Conservation (phyloP, 2,113 vertebrate species). For the Sialia sialis region DNA sequence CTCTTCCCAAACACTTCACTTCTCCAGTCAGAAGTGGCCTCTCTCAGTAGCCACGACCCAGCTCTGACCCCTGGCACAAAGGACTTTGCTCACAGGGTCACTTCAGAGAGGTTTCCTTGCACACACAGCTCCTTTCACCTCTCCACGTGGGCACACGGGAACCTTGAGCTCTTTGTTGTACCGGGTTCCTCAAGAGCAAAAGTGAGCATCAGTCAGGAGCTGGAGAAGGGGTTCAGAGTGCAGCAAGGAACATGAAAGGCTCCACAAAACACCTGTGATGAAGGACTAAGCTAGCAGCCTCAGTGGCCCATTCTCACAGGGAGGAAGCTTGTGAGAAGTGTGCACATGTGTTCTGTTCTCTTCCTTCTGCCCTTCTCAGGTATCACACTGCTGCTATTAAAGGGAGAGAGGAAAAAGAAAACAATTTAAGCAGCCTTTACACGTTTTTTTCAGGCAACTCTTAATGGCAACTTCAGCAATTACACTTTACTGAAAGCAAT, state of each 20-base stretch:
- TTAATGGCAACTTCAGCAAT: conserved; percentile 59
- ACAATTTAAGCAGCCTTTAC: conserved; percentile 19
- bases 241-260: background rate
- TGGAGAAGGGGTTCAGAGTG: background rate
- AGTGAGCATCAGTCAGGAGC: background rate
- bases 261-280: background rate
- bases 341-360: background rate
- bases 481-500: conserved; percentile 50
- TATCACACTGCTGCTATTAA: background rate
- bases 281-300: background rate
- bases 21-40: background rate
- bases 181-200: background rate
- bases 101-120: background rate
- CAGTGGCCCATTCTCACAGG: background rate
- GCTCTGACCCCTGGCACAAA: background rate
- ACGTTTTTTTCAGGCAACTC: conserved; percentile 40
- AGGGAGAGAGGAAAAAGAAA: background rate
- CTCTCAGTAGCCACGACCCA: background rate
- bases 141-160: background rate
- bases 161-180: background rate
- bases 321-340: background rate
- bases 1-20: background rate
- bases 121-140: background rate
- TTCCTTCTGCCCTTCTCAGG: background rate
- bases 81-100: background rate